Percentiles rank a stretch among this genome's conserved stretches.
Evolutionary conservation across 2,113 vertebrate genomes (phyloP).

Genomic region (Ifrita kowaldi): DNA sequence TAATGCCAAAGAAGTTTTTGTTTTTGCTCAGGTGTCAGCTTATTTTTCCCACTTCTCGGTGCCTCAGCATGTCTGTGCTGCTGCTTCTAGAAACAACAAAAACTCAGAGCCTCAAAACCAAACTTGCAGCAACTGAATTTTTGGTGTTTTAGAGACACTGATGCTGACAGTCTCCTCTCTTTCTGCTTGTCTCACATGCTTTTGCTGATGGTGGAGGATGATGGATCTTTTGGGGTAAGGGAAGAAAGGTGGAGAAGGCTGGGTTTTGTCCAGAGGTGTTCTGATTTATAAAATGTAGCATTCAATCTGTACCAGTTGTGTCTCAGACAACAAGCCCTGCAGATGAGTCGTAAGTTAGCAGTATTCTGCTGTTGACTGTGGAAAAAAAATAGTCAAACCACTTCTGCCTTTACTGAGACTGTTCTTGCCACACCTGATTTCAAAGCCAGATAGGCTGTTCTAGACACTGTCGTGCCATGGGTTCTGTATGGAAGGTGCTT

Average conservation of each 20-base stretch:
- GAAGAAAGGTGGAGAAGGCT: neutral
- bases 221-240: neutral
- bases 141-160: neutral
- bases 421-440: neutral
- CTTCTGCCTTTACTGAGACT: neutral
- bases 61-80: neutral
- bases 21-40: conserved; percentile 18
- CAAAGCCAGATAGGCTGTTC: neutral
- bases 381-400: neutral
- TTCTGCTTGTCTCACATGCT: neutral
- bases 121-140: neutral
- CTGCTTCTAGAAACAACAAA: neutral
- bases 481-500: neutral
- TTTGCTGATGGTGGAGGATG: neutral
- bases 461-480: neutral
- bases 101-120: neutral
- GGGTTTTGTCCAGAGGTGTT: neutral
- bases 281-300: neutral
- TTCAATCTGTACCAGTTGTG: neutral
- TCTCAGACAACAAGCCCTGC: neutral
- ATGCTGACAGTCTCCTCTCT: neutral
- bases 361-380: neutral
- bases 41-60: neutral
- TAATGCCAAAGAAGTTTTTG: conserved; percentile 28
- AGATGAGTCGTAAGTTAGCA: neutral